Percentiles rank a stretch among this genome's conserved stretches.
Evolutionary conservation across 2,888 invertebrate species (phyloP).

Genomic region (Phytoseiulus persimilis): DNA sequence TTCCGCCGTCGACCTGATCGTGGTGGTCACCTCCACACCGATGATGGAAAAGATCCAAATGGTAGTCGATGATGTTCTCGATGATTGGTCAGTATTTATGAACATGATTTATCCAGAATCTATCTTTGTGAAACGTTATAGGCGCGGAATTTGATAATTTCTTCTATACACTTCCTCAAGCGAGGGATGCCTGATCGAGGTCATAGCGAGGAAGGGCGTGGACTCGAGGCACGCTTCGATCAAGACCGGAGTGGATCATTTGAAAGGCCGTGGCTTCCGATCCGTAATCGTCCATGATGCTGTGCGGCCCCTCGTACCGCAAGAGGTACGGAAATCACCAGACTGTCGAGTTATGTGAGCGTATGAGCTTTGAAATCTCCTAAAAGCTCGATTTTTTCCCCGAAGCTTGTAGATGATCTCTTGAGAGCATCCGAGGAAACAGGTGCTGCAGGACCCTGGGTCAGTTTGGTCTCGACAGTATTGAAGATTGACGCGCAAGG

Average conservation of each 20-base stretch:
- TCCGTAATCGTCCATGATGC: conserved; percentile 19
- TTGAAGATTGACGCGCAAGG: conserved; percentile 9
- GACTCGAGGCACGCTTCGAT: conserved; percentile 27
- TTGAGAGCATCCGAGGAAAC: not conserved
- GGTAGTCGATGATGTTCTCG: not conserved
- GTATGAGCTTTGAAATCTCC: no score
- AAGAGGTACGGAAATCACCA: not conserved
- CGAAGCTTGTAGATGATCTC: not conserved
- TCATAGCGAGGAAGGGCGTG: not conserved
- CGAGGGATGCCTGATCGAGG: not conserved
- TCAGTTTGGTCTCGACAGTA: conserved; percentile 12
- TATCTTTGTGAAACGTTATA: not conserved
- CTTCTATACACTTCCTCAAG: no score
- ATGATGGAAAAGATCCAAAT: not conserved
- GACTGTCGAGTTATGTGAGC: no score
- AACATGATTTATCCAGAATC: not conserved
- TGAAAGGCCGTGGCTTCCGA: not conserved
- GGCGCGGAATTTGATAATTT: not conserved
- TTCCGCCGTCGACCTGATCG: conserved; percentile 6
- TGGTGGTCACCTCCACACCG: not conserved
- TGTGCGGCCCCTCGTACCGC: not conserved
- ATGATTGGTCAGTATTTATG: not conserved
- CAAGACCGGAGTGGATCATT: conserved; percentile 1
- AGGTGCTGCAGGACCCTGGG: conserved; percentile 24
- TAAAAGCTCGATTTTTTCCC: not conserved